phyloP scores from a whole-genome alignment of 2,888 invertebrate genomes.

The Timema cristinae region DNA sequence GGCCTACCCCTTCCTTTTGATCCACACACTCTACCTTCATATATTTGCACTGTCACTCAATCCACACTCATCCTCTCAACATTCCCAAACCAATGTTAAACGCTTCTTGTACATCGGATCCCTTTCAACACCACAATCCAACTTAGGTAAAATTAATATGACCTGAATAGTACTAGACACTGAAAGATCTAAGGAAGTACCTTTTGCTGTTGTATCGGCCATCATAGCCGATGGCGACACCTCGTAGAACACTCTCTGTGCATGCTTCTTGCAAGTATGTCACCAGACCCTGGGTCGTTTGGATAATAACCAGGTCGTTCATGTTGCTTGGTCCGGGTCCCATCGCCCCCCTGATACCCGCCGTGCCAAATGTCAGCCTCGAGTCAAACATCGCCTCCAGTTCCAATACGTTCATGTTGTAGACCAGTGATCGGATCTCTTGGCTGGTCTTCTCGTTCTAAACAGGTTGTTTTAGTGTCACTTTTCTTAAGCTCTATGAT shows the following conservation, averaged over 20 bases:
- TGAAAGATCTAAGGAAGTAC: conserved; percentile 45
- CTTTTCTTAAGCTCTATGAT: conserved; percentile 12
- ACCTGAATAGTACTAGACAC: too few relatives aligned
- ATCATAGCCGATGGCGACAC: conserved; percentile 88
- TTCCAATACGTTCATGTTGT: conserved; percentile 51
- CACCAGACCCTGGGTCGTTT: conserved; percentile 87
- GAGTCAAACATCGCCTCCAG: conserved; percentile 62
- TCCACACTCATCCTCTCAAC: too few relatives aligned
- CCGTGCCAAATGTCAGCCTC: conserved; percentile 86
- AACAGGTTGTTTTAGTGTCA: conserved; percentile 22
- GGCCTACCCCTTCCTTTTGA: too few relatives aligned
- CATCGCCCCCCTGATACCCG: conserved; percentile 90
- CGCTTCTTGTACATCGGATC: too few relatives aligned
- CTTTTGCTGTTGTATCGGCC: conserved; percentile 87
- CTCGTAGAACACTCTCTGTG: conserved; percentile 57
- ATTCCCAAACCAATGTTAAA: too few relatives aligned
- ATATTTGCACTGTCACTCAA: too few relatives aligned
- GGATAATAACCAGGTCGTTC: conserved; percentile 95
- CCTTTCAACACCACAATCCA: too few relatives aligned
- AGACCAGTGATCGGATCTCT: conserved; percentile 56
- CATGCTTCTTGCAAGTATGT: conserved; percentile 64
- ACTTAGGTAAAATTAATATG: too few relatives aligned
- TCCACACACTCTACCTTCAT: too few relatives aligned
- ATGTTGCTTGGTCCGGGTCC: conserved; percentile 87
- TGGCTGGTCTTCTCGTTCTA: conserved; percentile 60